Evolutionary conservation across 2,888 invertebrate genomes (phyloP), one percentile per base, ranked within the genome.

Genomic region (Hedychridium roseum): DNA sequence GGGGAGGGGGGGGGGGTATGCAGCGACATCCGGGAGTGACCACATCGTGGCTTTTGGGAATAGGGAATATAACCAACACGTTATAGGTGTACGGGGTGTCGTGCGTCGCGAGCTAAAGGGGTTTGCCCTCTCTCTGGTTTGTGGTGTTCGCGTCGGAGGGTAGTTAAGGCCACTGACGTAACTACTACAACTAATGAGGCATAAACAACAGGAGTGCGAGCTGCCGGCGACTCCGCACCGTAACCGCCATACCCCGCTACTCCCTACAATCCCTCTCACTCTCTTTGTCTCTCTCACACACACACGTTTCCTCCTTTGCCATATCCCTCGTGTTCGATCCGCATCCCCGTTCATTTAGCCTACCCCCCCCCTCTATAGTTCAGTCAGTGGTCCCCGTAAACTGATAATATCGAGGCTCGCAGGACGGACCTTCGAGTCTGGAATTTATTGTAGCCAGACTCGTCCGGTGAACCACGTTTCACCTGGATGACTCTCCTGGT

Each of bases 121-220:
- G n/a, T n/a, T n/a, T n/a, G n/a, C n/a, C n/a, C n/a, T n/a, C n/a
- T n/a, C n/a, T n/a, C n/a, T 39, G 50, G 38, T 4, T 36, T 23
- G 38, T 26, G 51, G 53, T 47, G 68, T 64, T 64, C 61, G 58
- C 67, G 63, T 68, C 62, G 20, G 62, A 54, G 61, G 65, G 63
- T 67, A 66, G 70, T 69, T 70, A 67, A 71, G 70, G 62, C 57
- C 54, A 60, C 62, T 60, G 64, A 63, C 63, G 69, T 64, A 70
- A 71, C 71, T 71, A 66, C 60, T 56, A 66, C 43, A 44, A 65
- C 71, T 71, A 70, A 70, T 71, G 70, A 71, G 70, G 70, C 68
- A 69, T 70, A 70, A 71, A 71, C 69, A 71, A 71, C 54, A 52
- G 34, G 57, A 64, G 57, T 60, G 60, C 60, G 55, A 46, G 60